These are phyloP conservation scores for Oryzias curvinotus DNA, from an alignment of 2,113 vertebrate genomes.

Conservation along the genomic window DNA sequence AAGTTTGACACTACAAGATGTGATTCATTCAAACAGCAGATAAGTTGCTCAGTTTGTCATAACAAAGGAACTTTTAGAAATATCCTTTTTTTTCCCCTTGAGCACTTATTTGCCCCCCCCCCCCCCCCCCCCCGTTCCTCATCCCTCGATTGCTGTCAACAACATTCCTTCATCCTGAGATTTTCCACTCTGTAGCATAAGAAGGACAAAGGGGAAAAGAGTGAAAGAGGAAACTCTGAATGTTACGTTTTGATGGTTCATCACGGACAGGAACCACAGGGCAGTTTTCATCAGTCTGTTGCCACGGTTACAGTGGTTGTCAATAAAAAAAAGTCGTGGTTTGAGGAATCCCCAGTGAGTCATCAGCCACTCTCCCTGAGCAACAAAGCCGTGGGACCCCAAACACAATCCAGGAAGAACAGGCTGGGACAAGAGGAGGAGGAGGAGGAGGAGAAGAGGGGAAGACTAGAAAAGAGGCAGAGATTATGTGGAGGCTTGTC, in stretches of 20 bases:
- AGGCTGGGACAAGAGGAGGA: constrained; percentile 5
- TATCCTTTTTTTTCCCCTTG: constrained; percentile 33
- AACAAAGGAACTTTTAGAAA: background rate
- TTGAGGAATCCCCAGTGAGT: constrained; percentile 66
- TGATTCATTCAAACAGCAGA: too few species aligned
- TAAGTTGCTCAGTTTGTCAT: background rate
- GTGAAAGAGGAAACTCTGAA: constrained; percentile 29
- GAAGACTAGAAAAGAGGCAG: constrained; percentile 1
- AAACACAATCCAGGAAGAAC: background rate
- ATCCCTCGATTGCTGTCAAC: constrained; percentile 38
- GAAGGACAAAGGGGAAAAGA: constrained; percentile 48
- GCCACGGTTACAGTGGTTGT: constrained; percentile 53
- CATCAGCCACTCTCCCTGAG: constrained; percentile 28
- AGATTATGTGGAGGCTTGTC: constrained; percentile 48
- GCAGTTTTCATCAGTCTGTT: constrained; percentile 43
- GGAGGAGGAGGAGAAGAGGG: background rate
- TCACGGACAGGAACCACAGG: constrained; percentile 8
- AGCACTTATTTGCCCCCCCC: constrained; percentile 30
- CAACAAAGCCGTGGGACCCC: constrained; percentile 12
- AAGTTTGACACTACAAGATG: too few species aligned
- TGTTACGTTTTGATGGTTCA: constrained; percentile 13
- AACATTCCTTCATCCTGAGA: constrained; percentile 69
- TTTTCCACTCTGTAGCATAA: constrained; percentile 54
- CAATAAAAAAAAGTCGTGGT: constrained; percentile 42
- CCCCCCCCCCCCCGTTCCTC: constrained; percentile 28